phyloP scores from a whole-genome alignment of 2,797 vertebrate genomes.

The Jordanella pulchra region DNA sequence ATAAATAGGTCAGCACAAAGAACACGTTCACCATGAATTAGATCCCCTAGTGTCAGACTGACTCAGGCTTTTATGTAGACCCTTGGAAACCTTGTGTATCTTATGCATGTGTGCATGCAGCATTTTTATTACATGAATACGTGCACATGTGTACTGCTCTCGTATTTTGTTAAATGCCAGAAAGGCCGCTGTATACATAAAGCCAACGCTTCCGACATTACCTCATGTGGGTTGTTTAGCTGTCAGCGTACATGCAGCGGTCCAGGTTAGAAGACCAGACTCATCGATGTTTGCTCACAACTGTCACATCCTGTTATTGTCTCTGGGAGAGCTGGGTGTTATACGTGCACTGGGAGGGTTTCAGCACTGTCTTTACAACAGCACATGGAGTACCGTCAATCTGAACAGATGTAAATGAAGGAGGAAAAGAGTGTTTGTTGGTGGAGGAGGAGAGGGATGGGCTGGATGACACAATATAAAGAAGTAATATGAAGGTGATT shows the following conservation, averaged over 20 bases:
- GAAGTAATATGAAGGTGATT: conserved; percentile 14
- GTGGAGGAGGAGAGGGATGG: not conserved
- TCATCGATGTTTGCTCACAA: conserved; percentile 40
- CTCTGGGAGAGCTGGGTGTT: conserved; percentile 20
- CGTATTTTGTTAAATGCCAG: conserved; percentile 23
- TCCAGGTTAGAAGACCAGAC: conserved; percentile 41
- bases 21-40: conserved; percentile 54
- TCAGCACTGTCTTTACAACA: not conserved
- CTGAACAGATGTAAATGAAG: conserved; percentile 13
- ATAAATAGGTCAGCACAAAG: conserved; percentile 40
- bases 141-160: conserved; percentile 10
- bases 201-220: conserved; percentile 27
- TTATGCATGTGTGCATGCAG: conserved; percentile 15
- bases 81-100: conserved; percentile 16
- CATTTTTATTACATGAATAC: conserved; percentile 8
- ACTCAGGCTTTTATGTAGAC: conserved; percentile 18
- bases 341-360: conserved; percentile 21
- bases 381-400: conserved; percentile 7
- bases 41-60: conserved; percentile 16
- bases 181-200: conserved; percentile 5
- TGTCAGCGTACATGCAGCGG: conserved; percentile 37
- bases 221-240: conserved; percentile 28
- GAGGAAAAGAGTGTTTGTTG: conserved; percentile 3
- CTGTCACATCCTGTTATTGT: conserved; percentile 44
- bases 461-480: not conserved